Evolutionary conservation across 2,888 invertebrate genomes (phyloP), one percentile per base, ranked within the genome.

Genomic region (Doris montereyensis): DNA sequence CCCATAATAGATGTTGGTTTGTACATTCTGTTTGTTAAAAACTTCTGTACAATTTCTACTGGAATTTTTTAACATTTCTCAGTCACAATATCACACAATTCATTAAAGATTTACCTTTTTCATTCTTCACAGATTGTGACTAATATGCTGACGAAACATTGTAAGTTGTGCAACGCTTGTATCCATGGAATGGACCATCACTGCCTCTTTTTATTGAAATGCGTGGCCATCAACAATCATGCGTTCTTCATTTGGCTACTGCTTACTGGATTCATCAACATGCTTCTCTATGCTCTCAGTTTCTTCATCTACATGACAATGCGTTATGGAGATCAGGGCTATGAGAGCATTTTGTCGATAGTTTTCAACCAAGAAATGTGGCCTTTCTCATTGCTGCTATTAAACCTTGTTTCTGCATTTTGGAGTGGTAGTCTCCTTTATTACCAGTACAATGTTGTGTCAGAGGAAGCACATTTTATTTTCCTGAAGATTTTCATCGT

Each of bases 101-200:
- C n/a, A n/a, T n/a, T n/a, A n/a, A n/a, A n/a, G n/a, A n/a, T n/a
- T n/a, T n/a, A n/a, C n/a, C n/a, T n/a, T n/a, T n/a, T n/a, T n/a
- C n/a, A n/a, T n/a, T n/a, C n/a, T 28, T 85, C 85, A 2, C 86
- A 90, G 90, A 83, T 88, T 77, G 85, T 89, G 4, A 82, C 81
- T 58, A 82, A 85, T 0, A 62, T 76, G 26, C 65, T 76, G 30
- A 87, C 87, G 5, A 90, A 90, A 75, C 90, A 91, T 83, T 91
- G 91, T 81, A 86, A 85, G 74, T 84, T 91, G 73, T 91, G 91
- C 85, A 85, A 88, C 24, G 78, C 79, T n/a, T 91, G 91, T 77
- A 88, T 83, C 79, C 77, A 84, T 13, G 83, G 87, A 71, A 87
- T 90, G 87, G 91, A 91, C 80, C 91, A 91, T 78, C 91, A 91